Percentiles rank a stretch among this genome's conserved stretches.
phyloP scores from a whole-genome alignment of 2,797 vertebrate species.

The Thalassophryne amazonica region DNA sequence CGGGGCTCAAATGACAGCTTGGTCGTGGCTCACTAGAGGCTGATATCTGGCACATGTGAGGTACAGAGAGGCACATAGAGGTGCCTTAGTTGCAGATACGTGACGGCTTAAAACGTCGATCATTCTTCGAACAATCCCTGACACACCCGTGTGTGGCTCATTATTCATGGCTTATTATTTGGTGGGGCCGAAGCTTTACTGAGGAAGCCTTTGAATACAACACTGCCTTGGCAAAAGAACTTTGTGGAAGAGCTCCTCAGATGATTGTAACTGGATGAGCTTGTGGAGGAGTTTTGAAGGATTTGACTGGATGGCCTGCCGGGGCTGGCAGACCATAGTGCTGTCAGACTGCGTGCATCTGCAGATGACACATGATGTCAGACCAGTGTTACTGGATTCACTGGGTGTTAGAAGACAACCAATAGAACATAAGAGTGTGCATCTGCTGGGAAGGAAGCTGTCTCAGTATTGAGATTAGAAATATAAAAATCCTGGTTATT shows the following conservation, averaged over 20 bases:
- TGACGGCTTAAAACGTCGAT: no score
- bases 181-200: constrained; percentile 17
- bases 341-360: constrained; percentile 22
- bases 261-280: constrained; percentile 26
- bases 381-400: constrained; percentile 4
- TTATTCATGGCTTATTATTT: no score
- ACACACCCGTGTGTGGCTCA: no score
- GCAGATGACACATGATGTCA: constrained; percentile 46
- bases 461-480: constrained; percentile 43
- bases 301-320: constrained; percentile 2
- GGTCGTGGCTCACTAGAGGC: no score
- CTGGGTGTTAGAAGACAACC: constrained; percentile 17
- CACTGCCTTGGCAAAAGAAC: constrained; percentile 12
- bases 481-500: constrained; percentile 53
- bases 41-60: no score
- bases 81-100: no score
- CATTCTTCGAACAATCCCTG: no score
- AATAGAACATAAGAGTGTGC: constrained; percentile 11
- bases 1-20: no score
- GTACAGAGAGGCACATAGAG: no score
- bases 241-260: constrained; percentile 22
- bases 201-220: constrained; percentile 28
- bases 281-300: constrained; percentile 21
- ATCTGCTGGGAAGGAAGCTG: constrained; percentile 52
- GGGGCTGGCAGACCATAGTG: constrained; percentile 13